Conservation (phyloP, 1,140 invertebrate genomes). For the Drosophila arawakana region DNA sequence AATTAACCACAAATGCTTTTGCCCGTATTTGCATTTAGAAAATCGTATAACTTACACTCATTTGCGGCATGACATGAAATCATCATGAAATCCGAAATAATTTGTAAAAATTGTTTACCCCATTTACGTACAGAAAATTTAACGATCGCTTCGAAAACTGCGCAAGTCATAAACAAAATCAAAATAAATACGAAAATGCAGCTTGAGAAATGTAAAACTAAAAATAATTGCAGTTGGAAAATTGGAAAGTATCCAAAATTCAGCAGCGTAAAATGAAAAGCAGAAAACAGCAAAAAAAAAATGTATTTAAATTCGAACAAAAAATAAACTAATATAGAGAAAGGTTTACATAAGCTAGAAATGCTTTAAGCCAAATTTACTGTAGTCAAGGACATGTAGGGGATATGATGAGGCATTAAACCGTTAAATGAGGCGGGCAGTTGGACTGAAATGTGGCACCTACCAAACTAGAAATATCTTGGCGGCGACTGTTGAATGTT, state of each 20-base stretch:
- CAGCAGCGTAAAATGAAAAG: neutral
- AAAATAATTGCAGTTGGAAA: slow-evolving; percentile 10
- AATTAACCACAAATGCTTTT: neutral
- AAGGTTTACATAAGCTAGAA: slow-evolving; percentile 8
- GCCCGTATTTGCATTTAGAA: neutral
- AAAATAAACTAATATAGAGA: neutral
- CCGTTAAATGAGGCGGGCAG: slow-evolving; percentile 50
- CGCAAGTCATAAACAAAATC: slow-evolving; percentile 29
- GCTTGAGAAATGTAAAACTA: slow-evolving; percentile 24
- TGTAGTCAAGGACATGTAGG: slow-evolving; percentile 62
- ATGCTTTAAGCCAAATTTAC: slow-evolving; percentile 5
- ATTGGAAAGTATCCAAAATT: slow-evolving; percentile 15
- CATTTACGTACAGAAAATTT: slow-evolving; percentile 14
- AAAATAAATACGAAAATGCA: slow-evolving; percentile 38
- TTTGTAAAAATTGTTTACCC: neutral
- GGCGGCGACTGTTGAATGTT: neutral
- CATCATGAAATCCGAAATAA: neutral
- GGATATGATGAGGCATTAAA: slow-evolving; percentile 49
- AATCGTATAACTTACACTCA: neutral
- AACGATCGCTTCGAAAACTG: slow-evolving; percentile 36
- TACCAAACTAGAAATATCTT: neutral
- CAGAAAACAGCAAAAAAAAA: neutral
- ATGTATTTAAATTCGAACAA: neutral
- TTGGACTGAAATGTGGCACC: neutral
- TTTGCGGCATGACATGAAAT: neutral